Base-by-base conservation (phyloP, 2,797 vertebrate species). In the Myoxocephalus aenaeus region DNA sequence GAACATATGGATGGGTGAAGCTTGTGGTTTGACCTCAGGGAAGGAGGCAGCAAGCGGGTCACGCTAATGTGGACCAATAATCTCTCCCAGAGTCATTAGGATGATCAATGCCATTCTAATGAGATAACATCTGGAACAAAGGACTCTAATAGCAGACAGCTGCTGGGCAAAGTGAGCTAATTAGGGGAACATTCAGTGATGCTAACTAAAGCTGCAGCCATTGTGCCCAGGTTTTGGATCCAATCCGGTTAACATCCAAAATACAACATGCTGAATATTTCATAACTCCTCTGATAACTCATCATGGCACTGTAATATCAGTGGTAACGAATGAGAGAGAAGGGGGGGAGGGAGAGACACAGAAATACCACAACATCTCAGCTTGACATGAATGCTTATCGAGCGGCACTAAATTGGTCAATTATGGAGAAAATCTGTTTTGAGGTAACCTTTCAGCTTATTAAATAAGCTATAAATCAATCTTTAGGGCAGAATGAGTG, bases 101-200 rank as follows among this genome's bases (percentile, higher is more conserved):
- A 94, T 95, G 92, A 95, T 95, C 92, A 94, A 95, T 93, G 88
- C 87, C 79, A 90, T 93, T 93, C 88, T 94, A 93, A 95, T 94
- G 93, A 94, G 92, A 92, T 91, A 94, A 95, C 92, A 95, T 94
- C 94, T 95, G 94, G 94, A 94, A 95, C 92, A 94, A 94, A 95
- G 90, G 83, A 69, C 82, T 69, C 89, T 95, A 95, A 95, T 93
- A 93, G 93, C 92, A 92, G 93, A 94, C 94, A 96, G 94, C 93
- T 95, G 95, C 90, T 93, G 87, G 84, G 86, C 86, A 92, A 90
- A 93, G 91, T 91, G 90, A 89, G 86, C 89, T 91, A 94, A 95
- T 95, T 94, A 95, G 83, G 64, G 64, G 88, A 90, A 86, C 89
- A 86, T 87, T 94, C 83, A 80, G 79, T 80, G 77, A 88, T 87